Percentiles rank a stretch among this genome's conserved stretches.
These are phyloP conservation scores for Bergia puertoricense DNA, from an alignment of 92 coral and sea anemone species.

Conservation along the genomic window DNA sequence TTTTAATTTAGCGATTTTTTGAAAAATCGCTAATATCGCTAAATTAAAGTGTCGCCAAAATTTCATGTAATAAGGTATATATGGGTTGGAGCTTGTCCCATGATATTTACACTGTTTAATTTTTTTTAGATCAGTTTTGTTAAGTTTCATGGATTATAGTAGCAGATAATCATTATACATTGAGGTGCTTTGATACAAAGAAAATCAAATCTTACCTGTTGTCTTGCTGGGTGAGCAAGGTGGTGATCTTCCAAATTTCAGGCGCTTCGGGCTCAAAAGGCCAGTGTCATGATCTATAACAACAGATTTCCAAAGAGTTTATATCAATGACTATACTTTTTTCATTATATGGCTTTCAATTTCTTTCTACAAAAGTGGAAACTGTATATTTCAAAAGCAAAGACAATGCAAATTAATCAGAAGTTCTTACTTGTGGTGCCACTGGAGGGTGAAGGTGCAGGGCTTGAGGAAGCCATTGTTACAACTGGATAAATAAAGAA, in stretches of 20 bases:
- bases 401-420: slow-evolving; percentile 7
- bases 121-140: slow-evolving; percentile 45
- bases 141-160: slow-evolving; percentile 33
- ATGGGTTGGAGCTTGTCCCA: slow-evolving; percentile 38
- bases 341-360: not conserved
- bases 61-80: too few species aligned
- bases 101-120: slow-evolving; percentile 37
- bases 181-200: slow-evolving; percentile 36
- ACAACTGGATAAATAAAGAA: too few species aligned
- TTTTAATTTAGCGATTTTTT: too few species aligned
- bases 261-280: slow-evolving; percentile 33
- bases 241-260: slow-evolving; percentile 49
- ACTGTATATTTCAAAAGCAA: slow-evolving; percentile 31
- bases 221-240: slow-evolving; percentile 53
- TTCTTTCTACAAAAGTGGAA: not conserved
- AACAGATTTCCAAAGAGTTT: slow-evolving; percentile 35
- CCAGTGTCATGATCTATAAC: slow-evolving; percentile 26
- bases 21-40: too few species aligned
- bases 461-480: slow-evolving; percentile 43
- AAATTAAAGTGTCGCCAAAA: too few species aligned
- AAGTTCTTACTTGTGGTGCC: slow-evolving; percentile 25
- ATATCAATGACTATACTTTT: not conserved
- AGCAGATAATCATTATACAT: slow-evolving; percentile 44
- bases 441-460: slow-evolving; percentile 48
- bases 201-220: slow-evolving; percentile 53